Conservation (phyloP, 1,140 invertebrate genomes). For the Artemia franciscana region DNA sequence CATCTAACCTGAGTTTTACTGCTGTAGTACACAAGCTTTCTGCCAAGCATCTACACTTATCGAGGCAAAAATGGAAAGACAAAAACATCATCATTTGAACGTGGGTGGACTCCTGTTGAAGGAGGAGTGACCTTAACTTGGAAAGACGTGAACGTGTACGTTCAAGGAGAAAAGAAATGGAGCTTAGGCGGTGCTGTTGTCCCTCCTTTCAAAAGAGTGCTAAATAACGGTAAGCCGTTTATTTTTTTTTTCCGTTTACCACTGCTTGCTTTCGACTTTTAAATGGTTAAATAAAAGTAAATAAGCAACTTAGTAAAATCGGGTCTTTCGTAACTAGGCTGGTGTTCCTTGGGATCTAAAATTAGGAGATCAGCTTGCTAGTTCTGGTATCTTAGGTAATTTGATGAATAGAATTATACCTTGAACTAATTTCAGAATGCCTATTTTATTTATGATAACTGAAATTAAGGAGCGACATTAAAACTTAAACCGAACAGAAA, state of each 20-base stretch:
- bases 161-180: slow-evolving; percentile 24
- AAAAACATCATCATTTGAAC: not conserved
- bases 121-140: slow-evolving; percentile 40
- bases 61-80: not conserved
- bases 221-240: slow-evolving; percentile 32
- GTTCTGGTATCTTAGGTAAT: no score
- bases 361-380: no score
- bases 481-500: no score
- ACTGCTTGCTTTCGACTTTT: slow-evolving; percentile 4
- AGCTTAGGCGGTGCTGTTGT: slow-evolving; percentile 10
- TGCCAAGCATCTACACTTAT: not conserved
- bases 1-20: no score
- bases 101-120: slow-evolving; percentile 10
- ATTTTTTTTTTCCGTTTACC: not conserved
- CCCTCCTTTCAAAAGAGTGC: slow-evolving; percentile 32
- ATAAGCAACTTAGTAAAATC: no score
- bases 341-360: no score
- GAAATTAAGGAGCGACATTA: no score
- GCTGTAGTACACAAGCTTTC: not conserved
- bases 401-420: no score
- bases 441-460: no score
- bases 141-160: slow-evolving; percentile 43
- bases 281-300: no score
- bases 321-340: no score
- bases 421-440: no score